phyloP scores from a whole-genome alignment of 92 coral and sea anemone genomes.

The Anthopleura xanthogrammica region DNA sequence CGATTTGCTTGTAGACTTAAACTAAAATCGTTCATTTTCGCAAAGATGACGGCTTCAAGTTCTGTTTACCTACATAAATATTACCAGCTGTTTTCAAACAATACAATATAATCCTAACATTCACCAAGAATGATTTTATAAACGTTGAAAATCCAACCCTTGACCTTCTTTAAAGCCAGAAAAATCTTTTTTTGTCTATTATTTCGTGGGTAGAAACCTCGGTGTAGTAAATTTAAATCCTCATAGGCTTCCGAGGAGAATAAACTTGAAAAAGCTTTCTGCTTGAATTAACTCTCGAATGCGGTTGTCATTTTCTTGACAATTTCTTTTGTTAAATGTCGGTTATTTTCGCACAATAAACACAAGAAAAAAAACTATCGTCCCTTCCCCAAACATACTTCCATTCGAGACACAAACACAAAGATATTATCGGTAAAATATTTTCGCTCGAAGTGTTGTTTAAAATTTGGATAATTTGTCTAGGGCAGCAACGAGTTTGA shows the following conservation, averaged over 20 bases:
- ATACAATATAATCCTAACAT: constrained; percentile 9
- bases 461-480: background rate
- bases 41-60: background rate
- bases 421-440: background rate
- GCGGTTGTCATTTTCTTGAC: constrained; percentile 3
- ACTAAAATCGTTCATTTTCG: background rate
- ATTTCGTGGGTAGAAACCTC: background rate
- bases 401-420: background rate
- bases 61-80: constrained; percentile 10
- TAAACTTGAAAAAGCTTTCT: background rate
- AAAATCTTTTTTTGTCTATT: background rate
- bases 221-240: background rate
- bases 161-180: background rate
- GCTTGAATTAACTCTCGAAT: background rate
- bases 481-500: background rate
- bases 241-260: background rate
- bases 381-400: background rate
- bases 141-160: background rate
- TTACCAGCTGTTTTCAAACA: constrained; percentile 21
- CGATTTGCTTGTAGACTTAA: background rate
- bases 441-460: background rate
- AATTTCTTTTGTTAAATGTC: background rate
- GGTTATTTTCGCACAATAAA: background rate
- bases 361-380: background rate
- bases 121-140: background rate